Evolutionary conservation across 2,113 vertebrate genomes (phyloP), one percentile per base, ranked within the genome.

Genomic region (Passer domesticus): DNA sequence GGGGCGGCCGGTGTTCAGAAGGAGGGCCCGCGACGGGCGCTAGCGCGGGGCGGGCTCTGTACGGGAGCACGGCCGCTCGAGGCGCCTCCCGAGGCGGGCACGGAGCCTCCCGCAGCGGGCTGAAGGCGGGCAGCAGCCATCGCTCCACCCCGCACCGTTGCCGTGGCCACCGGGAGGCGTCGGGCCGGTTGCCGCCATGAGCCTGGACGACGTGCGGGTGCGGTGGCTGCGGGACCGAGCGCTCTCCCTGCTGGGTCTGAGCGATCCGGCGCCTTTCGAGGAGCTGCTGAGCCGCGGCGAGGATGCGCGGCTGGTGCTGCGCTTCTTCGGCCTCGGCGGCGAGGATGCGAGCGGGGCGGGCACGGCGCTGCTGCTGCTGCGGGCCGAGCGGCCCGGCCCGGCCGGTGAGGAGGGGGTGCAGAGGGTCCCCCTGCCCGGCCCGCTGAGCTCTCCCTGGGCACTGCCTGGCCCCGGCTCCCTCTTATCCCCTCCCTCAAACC

Each of bases 171-270:
- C 68, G 58, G 0, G 49, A 74, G 66, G 89, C 91, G 87, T 83
- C 79, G 37, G 39, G 10, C 8, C 6, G 24, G 4, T 30, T 2
- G 43, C 25, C 20, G 80, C 93, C 27, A 97, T 98, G 98, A 89
- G 95, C 37, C 92, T 98, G 95, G 97, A 97, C 70, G 99, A 99
- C 89, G 95, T 98, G 69, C 98, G 99, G 39, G 87, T 99, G 93
- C 98, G 96, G 90, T 99, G 99, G 99, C 92, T 99, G 52, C 97
- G 98, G 82, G 97, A 98, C 79, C 97, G 97, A 7, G 96, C 98
- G 5, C 98, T 96, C 37, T 50, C 83, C 3, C 92, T 94, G 14
- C 97, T 99, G 52, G 73, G 88, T 62, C 78, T 99, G 47, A 49
- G 28, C 1, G 96, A 98, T 23, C 96, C 97, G 8, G 68, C 55